Evolutionary conservation across 2,113 vertebrate genomes (phyloP).

Genomic region (Formicarius rufipectus): DNA sequence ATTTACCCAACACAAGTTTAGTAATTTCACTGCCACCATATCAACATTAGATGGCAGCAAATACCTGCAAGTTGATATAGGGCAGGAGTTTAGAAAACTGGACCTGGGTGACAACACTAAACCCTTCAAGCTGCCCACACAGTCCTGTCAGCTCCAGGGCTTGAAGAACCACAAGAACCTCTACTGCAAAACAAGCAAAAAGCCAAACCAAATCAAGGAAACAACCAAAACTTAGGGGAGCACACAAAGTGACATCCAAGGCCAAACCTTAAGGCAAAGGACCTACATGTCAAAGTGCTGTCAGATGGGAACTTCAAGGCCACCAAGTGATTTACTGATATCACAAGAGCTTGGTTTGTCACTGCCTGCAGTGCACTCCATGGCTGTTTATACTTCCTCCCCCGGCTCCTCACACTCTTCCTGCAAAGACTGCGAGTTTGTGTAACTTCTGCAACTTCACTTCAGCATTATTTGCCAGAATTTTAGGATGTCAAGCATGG

Average conservation of each 20-base stretch:
- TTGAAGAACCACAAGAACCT: background rate
- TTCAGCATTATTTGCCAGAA: background rate
- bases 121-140: background rate
- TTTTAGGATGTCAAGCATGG: background rate
- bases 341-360: background rate
- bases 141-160: background rate
- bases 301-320: background rate
- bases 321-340: background rate
- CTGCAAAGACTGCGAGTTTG: background rate
- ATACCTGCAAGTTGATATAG: background rate
- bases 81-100: background rate
- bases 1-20: accelerated
- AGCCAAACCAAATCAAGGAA: background rate
- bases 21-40: background rate
- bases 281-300: background rate
- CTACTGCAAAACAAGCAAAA: background rate
- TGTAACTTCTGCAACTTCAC: background rate
- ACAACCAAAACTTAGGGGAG: background rate
- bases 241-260: background rate
- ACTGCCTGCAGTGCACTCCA: background rate
- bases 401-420: background rate
- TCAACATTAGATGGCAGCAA: conserved; percentile 66
- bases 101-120: background rate
- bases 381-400: background rate
- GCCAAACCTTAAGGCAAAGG: background rate